Percentiles rank a stretch among this genome's conserved stretches.
phyloP scores from a whole-genome alignment of 2,797 vertebrate species.

The Sebastes trivittatus region DNA sequence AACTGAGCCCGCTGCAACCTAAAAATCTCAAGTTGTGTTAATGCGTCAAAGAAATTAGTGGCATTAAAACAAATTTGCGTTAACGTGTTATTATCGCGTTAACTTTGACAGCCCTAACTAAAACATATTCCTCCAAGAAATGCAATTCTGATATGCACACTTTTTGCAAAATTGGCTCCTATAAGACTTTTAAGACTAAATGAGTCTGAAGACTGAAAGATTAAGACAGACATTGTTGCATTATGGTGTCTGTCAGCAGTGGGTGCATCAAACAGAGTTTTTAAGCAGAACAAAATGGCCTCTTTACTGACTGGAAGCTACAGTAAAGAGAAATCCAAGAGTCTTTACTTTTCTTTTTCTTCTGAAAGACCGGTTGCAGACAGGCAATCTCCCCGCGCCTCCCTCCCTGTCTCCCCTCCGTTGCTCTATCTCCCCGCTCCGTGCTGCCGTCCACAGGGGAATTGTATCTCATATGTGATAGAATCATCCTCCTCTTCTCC shows the following conservation, averaged over 20 bases:
- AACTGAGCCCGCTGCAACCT: too few species aligned
- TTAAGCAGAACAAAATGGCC: constrained; percentile 28
- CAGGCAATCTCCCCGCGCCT: constrained; percentile 26
- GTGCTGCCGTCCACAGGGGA: constrained; percentile 55
- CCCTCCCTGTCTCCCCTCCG: neutral
- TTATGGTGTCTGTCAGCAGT: neutral
- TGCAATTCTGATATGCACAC: neutral
- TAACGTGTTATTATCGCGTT: too few species aligned
- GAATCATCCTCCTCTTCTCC: constrained; percentile 57
- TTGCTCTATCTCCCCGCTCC: constrained; percentile 27
- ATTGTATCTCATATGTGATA: constrained; percentile 71
- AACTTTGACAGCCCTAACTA: too few species aligned
- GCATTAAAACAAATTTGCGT: too few species aligned
- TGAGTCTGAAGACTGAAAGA: neutral
- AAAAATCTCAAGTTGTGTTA: too few species aligned
- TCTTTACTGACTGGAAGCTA: constrained; percentile 4
- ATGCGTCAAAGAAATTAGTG: too few species aligned
- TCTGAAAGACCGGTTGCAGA: constrained; percentile 25
- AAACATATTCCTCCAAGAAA: neutral
- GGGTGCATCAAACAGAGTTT: constrained; percentile 16
- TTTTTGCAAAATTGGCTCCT: neutral
- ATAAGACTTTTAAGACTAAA: neutral
- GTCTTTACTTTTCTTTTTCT: constrained; percentile 29
- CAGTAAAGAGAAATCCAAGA: constrained; percentile 18
- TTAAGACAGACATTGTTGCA: neutral